Evolutionary conservation across 2,797 vertebrate genomes (phyloP).

Genomic region (Manis crassicaudata): DNA sequence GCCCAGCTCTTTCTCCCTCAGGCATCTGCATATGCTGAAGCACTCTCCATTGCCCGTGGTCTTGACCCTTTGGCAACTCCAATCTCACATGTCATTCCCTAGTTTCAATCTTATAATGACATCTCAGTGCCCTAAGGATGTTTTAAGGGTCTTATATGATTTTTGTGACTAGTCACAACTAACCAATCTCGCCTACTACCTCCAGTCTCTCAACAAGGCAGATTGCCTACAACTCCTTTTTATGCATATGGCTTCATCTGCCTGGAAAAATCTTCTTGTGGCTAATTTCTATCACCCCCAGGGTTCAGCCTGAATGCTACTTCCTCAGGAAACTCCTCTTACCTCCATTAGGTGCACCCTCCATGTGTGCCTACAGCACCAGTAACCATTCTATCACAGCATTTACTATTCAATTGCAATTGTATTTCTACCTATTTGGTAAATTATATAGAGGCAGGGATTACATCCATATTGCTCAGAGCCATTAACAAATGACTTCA

Average conservation of each 20-base stretch:
- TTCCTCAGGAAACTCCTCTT: neutral
- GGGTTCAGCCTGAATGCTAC: neutral
- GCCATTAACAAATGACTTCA: neutral
- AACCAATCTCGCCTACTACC: neutral
- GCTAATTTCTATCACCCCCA: neutral
- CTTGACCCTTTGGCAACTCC: neutral
- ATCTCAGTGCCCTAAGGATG: neutral
- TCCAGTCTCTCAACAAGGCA: neutral
- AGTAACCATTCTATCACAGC: neutral
- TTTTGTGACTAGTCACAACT: neutral
- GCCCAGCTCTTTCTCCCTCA: neutral
- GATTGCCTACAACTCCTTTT: neutral
- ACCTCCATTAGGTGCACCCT: neutral
- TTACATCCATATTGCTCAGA: neutral
- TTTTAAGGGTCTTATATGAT: neutral
- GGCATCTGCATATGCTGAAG: neutral
- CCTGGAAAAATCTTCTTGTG: neutral
- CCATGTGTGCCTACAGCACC: neutral
- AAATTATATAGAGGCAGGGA: neutral
- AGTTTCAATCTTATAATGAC: neutral
- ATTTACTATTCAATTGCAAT: neutral
- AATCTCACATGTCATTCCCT: neutral
- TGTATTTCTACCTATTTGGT: neutral
- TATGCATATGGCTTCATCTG: neutral
- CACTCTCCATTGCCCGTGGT: neutral